phyloP scores from a whole-genome alignment of 2,888 invertebrate species.

The Fabriciana adippe region DNA sequence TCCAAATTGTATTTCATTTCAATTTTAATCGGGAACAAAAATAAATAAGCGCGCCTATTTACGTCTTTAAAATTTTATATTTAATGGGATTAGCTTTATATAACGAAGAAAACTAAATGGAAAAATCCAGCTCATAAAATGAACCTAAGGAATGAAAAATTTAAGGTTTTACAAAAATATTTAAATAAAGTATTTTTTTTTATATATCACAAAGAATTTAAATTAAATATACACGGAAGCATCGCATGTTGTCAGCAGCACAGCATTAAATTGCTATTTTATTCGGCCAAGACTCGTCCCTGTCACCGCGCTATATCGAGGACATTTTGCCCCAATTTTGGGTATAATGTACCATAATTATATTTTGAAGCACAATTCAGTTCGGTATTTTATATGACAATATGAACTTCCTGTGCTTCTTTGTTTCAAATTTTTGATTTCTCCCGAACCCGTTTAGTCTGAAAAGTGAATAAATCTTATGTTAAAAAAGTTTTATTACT shows the following conservation, averaged over 20 bases:
- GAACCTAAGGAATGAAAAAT: too few species aligned
- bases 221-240: constrained; percentile 20
- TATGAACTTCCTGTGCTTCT: background rate
- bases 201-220: background rate
- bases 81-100: too few species aligned
- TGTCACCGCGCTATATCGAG: constrained; percentile 5
- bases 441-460: background rate
- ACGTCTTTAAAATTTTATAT: too few species aligned
- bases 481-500: too few species aligned
- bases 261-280: constrained; percentile 24
- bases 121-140: too few species aligned
- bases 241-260: constrained; percentile 14
- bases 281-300: constrained; percentile 6
- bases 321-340: constrained; percentile 2
- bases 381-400: constrained; percentile 3
- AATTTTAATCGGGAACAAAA: too few species aligned
- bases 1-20: too few species aligned
- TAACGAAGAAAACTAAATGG: too few species aligned
- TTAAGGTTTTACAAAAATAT: too few species aligned
- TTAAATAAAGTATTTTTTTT: background rate
- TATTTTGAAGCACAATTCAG: background rate
- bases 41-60: too few species aligned
- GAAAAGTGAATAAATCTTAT: background rate
- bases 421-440: constrained; percentile 5
- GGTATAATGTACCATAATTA: constrained; percentile 11